Conservation (phyloP, 2,113 vertebrate species). For the Patagioenas fasciata region DNA sequence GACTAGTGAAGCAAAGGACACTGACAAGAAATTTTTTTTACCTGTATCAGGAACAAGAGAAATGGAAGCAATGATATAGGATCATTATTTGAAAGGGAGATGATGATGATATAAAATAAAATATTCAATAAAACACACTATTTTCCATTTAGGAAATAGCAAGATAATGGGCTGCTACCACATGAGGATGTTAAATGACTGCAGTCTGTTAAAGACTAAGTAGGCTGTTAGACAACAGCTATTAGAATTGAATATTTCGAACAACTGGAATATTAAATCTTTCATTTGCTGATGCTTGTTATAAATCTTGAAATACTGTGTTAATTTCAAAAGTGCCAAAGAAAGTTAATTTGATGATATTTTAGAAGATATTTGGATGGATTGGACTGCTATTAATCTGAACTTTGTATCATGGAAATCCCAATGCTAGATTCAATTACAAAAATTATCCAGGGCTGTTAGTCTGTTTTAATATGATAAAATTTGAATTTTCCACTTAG, state of each 20-base stretch:
- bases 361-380: background rate
- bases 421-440: background rate
- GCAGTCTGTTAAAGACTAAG: background rate
- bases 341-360: background rate
- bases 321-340: background rate
- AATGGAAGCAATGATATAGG: background rate
- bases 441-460: background rate
- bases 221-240: background rate
- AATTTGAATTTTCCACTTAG: background rate
- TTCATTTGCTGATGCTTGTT: background rate
- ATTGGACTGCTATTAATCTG: background rate
- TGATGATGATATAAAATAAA: background rate
- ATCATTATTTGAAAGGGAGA: background rate
- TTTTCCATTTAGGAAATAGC: slow-evolving; percentile 1
- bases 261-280: background rate
- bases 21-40: background rate
- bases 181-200: background rate
- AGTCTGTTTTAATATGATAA: background rate
- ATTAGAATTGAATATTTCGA: slow-evolving; percentile 11
- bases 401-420: background rate
- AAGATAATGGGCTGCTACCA: background rate
- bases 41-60: background rate
- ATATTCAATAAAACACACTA: background rate
- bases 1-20: background rate
- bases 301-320: background rate